Percentiles rank a stretch among this genome's conserved stretches.
These are phyloP conservation scores for Apotomis capreana DNA, from an alignment of 2,888 invertebrate species.

Conservation along the genomic window DNA sequence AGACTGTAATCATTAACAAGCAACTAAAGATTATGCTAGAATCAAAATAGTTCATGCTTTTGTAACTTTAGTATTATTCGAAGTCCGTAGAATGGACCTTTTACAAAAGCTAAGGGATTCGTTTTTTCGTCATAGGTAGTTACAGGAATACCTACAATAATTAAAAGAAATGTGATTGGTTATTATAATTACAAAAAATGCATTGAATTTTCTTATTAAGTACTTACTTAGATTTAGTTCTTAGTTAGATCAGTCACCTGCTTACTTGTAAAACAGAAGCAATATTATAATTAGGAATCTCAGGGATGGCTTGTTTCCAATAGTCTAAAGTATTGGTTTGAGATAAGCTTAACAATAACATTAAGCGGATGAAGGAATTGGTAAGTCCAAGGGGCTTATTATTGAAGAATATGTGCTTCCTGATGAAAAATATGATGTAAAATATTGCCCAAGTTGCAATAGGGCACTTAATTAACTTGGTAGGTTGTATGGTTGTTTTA, in stretches of 20 bases:
- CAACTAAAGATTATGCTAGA: background rate
- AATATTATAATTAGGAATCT: constrained; percentile 9
- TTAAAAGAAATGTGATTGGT: too few species aligned
- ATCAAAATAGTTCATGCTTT: background rate
- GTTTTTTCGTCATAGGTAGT: too few species aligned
- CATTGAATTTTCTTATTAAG: too few species aligned
- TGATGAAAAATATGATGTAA: constrained; percentile 17
- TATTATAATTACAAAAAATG: too few species aligned
- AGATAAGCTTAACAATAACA: constrained; percentile 4
- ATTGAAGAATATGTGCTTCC: constrained; percentile 16
- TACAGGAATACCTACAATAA: too few species aligned
- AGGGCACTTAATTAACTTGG: too few species aligned
- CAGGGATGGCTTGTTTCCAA: constrained; percentile 12
- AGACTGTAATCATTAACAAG: background rate
- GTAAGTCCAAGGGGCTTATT: constrained; percentile 15
- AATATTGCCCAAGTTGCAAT: background rate
- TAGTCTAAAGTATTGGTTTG: background rate
- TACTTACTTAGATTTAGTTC: background rate
- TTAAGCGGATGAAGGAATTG: constrained; percentile 16
- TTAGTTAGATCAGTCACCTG: background rate
- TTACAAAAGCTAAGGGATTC: too few species aligned
- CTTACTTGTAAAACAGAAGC: background rate
- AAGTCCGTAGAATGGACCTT: too few species aligned
- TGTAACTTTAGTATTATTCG: background rate
- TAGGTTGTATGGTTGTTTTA: too few species aligned